Base-by-base conservation (phyloP, 2,113 vertebrate genomes). In the Fregata magnificens region DNA sequence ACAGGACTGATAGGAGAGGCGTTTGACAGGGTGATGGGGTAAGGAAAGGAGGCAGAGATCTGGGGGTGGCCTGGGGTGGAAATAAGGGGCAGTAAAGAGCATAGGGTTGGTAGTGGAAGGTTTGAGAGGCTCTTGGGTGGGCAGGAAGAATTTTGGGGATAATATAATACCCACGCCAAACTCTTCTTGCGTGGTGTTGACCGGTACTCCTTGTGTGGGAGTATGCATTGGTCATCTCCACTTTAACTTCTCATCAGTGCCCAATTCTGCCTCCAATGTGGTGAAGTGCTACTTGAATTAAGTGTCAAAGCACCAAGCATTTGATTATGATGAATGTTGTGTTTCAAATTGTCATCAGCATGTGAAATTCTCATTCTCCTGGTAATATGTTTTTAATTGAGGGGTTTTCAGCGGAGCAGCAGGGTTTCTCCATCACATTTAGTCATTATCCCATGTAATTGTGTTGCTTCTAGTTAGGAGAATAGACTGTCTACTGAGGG, bases 311-410 rank as follows among this genome's bases (percentile, higher is more conserved):
- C 31, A 53, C 58, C 53, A 56, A 72, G 40, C 38, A 67, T 71
- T 82, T 72, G 78, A 80, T 73, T 65, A 5, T 76, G 79, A 85
- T 89, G 44, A 94, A 65, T 73, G 66, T 67, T 79, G 25, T 56
- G 61, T 69, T 93, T 91, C 47, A 49, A 9, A 53, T 81, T 89
- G 92, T 84, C 77, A 76, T 85, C 73, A 87, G 53, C n/a, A 42
- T 82, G 58, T 89, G 86, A 94, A 95, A 95, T 94, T 82, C 55
- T 65, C 45, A 12, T 93, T 92, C 77, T 40, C 44, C 13, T 76
- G 42, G 25, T 85, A 85, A 82, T 84, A 36, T 21, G 52, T 55
- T 92, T 95, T 95, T 95, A 97, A 95, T 91, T 95, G 95, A 91
- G 86, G 34, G 40, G 44, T 87, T 95, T 95, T 87, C 86, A 95